Percentiles rank a stretch among this genome's conserved stretches.
Evolutionary conservation across 2,113 vertebrate species (phyloP).

Genomic region (Hemiscyllium ocellatum): DNA sequence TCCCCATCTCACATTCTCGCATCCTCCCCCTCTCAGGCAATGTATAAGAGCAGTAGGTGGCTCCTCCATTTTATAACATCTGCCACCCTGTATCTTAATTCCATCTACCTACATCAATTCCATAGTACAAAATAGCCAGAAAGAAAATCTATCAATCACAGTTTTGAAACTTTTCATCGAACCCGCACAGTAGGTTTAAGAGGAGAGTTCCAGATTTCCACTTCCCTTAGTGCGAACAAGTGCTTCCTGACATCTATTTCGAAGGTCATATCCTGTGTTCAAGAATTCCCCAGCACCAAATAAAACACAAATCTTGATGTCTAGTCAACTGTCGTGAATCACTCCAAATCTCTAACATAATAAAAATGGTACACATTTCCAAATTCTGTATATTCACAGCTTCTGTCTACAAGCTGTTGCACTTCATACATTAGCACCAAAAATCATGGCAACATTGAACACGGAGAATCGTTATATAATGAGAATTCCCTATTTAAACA

Average conservation of each 20-base stretch:
- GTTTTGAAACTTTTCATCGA: not conserved
- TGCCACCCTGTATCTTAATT: not conserved
- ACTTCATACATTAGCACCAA: not conserved
- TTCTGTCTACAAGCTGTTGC: not conserved
- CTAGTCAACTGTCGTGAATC: not conserved
- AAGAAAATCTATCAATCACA: not conserved
- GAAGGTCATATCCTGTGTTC: not conserved
- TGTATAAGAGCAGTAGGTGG: not conserved
- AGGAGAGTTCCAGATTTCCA: not conserved
- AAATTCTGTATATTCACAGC: not conserved
- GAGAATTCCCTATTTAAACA: not conserved
- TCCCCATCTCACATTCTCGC: not conserved
- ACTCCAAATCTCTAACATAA: not conserved
- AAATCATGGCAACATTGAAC: not conserved
- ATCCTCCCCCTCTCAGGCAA: not conserved
- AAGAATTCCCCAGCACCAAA: not conserved
- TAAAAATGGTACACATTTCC: not conserved
- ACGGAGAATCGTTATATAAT: not conserved
- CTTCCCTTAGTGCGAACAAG: not conserved
- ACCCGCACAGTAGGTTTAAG: no score
- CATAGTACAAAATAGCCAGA: not conserved
- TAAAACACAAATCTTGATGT: not conserved
- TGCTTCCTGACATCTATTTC: not conserved
- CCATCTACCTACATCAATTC: no score
- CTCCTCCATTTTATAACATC: not conserved